Base-by-base conservation (phyloP, 1,140 invertebrate species). In the Tetramorium parvispinum region DNA sequence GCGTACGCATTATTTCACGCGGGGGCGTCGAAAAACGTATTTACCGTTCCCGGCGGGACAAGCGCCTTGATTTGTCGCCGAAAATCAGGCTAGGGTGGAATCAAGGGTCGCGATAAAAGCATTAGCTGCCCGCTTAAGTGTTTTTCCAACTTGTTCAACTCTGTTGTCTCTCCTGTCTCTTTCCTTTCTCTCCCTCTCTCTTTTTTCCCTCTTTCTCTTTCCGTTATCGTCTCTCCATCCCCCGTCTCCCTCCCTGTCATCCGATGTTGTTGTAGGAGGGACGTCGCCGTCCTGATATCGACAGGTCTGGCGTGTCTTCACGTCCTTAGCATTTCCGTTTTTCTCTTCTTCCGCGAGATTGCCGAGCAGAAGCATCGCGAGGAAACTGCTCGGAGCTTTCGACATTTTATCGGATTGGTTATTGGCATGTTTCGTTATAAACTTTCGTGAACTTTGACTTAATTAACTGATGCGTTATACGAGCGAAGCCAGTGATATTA, bases 61-160 rank as follows among this genome's bases (percentile, higher is more conserved):
- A 94, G 94, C 92, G 93, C 90, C 93, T 93, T 93, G 94, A 95
- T 94, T 94, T 92, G 92, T 90, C 79, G 85, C 90, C 66, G 87
- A 89, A 91, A 89, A 87, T 87, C 90, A 89, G 65, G 63, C 77
- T 40, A 76, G 78, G 59, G 73, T 65, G 83, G 86, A 93, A 93
- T 93, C 91, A 92, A 92, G 91, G 91, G 88, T 89, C 88, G 79
- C 83, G 87, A 89, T 94, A 94, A 94, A 94, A 92, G 93, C 92
- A 92, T 93, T 93, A 93, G 89, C 83, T 78, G 89, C 85, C 87
- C 63, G 85, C 87, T 90, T 89, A 91, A 94, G 87, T 92, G 90
- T 93, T 93, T 93, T 93, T 88, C 88, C 89, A 92, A 93, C 91
- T 90, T 91, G 87, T 89, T 87, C 73, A 61, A 82, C 70, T 87